Conservation (phyloP, 2,797 vertebrate genomes). For the Clarias platycephalus region DNA sequence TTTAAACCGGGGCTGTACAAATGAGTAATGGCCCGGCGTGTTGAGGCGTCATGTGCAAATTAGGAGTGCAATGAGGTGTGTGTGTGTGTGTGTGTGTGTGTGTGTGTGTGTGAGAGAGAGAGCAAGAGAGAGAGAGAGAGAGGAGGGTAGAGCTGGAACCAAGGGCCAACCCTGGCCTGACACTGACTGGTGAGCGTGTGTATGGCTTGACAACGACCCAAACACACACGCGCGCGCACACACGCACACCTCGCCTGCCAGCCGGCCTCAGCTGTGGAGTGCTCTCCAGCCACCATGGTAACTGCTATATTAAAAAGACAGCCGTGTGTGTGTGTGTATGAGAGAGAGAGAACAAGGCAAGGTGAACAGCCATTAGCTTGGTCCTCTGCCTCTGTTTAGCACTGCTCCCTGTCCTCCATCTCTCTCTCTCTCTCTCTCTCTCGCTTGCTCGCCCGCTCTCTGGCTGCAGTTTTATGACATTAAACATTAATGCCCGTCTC, state of each 20-base stretch:
- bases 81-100: conserved; percentile 33
- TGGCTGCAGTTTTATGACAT: conserved; percentile 78
- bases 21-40: conserved; percentile 83
- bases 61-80: conserved; percentile 53
- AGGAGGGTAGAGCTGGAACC: conserved; percentile 42
- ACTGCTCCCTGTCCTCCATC: conserved; percentile 18
- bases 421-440: conserved; percentile 9
- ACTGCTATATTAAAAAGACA: conserved; percentile 61
- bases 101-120: conserved; percentile 19
- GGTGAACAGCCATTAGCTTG: conserved; percentile 47
- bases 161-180: conserved; percentile 39
- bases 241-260: conserved; percentile 30
- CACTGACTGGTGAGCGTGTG: conserved; percentile 35
- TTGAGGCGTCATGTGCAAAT: conserved; percentile 76
- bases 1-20: conserved; percentile 71
- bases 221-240: conserved; percentile 7
- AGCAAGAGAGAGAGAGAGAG: conserved; percentile 15
- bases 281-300: conserved; percentile 54
- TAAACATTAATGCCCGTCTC: conserved; percentile 82
- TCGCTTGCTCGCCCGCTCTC: conserved; percentile 13
- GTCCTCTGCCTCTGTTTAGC: conserved; percentile 29
- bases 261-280: conserved; percentile 52
- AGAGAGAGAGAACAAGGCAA: conserved; percentile 45
- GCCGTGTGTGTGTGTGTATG: conserved; percentile 26
- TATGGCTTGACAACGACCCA: conserved; percentile 32